Evolutionary conservation across 1,140 invertebrate species (phyloP).

Genomic region (Tyrophagus putrescentiae): DNA sequence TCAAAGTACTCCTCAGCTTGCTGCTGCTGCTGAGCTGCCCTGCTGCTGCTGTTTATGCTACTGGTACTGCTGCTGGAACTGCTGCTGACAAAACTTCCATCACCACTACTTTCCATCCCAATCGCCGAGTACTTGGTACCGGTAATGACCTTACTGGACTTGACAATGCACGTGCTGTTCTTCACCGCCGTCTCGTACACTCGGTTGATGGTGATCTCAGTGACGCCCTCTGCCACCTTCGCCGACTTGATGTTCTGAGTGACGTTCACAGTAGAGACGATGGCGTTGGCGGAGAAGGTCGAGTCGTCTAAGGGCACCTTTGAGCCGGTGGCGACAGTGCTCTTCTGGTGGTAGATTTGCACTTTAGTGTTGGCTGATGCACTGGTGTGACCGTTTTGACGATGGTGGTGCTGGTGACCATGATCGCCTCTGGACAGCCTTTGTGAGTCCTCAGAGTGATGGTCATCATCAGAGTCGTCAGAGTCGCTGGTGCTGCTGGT

Average conservation of each 20-base stretch:
- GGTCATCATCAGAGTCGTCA: background rate
- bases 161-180: slow-evolving; percentile 5
- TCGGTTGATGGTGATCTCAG: slow-evolving; percentile 5
- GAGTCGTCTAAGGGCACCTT: background rate
- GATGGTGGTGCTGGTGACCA: background rate
- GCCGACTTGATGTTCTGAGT: background rate
- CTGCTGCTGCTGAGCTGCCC: no score
- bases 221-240: background rate
- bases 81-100: no score
- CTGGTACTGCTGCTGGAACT: no score
- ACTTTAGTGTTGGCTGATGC: background rate
- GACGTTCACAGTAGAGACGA: background rate
- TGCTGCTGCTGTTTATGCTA: no score
- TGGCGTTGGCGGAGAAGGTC: background rate
- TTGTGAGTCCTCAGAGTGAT: background rate
- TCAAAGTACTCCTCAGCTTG: background rate
- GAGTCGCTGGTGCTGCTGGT: background rate
- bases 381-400: no score
- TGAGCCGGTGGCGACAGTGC: background rate
- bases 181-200: slow-evolving; percentile 3
- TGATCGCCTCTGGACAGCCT: background rate
- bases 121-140: no score
- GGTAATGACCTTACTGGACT: no score
- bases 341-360: slow-evolving; percentile 9
- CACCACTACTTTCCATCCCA: no score